Evolutionary conservation across 2,113 vertebrate genomes (phyloP).

Genomic region (Aplodontia rufa): DNA sequence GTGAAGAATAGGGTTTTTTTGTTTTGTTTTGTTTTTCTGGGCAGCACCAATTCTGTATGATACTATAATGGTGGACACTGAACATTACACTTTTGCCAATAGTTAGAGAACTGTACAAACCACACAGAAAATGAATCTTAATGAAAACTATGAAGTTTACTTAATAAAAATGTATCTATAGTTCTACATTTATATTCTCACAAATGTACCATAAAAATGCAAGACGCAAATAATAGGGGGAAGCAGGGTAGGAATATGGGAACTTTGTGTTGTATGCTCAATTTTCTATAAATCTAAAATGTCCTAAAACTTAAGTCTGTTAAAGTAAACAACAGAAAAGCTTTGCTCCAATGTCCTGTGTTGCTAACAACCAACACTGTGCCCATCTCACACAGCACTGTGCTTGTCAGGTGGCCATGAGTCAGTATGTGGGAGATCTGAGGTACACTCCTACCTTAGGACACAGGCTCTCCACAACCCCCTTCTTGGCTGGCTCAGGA

Average conservation of each 20-base stretch:
- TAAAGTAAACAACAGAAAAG: neutral
- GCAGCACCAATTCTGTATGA: neutral
- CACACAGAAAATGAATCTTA: neutral
- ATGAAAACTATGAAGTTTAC: neutral
- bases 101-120: neutral
- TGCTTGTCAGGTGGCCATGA: neutral
- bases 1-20: neutral
- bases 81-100: neutral
- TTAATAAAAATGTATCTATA: neutral
- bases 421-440: too few relatives aligned
- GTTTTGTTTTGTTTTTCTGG: too few relatives aligned
- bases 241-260: neutral
- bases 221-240: neutral
- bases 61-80: neutral
- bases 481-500: neutral
- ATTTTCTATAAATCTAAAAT: neutral
- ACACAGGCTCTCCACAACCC: neutral
- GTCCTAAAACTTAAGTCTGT: neutral
- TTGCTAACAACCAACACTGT: neutral
- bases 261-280: neutral
- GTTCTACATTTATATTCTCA: neutral
- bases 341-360: neutral
- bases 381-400: accelerated
- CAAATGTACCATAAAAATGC: neutral
- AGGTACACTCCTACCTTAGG: accelerated